A percentile compares a stretch with the other conserved stretches of the same genome.
phyloP scores from a whole-genome alignment of 2,888 invertebrate species.

The Conchocele bisecta region DNA sequence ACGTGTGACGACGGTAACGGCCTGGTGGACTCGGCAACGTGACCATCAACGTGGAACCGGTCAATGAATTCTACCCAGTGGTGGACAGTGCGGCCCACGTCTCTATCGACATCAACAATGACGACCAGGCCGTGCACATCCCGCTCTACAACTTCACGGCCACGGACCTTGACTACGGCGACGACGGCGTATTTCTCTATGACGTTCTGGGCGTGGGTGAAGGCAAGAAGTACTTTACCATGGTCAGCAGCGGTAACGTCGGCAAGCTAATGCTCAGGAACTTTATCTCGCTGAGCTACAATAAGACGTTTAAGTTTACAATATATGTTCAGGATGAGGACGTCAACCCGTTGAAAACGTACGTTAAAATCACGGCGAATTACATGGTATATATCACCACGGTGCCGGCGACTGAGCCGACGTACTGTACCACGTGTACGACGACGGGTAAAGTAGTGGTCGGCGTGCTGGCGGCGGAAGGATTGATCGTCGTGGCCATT shows the following conservation, averaged over 20 bases:
- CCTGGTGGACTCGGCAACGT: conserved; percentile 4
- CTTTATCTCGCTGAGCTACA: conserved; percentile 19
- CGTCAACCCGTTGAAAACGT: not conserved
- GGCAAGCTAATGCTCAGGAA: conserved; percentile 4
- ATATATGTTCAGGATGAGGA: conserved; percentile 26
- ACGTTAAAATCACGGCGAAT: conserved; percentile 14
- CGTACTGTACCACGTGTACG: conserved; percentile 28
- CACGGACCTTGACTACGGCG: conserved; percentile 20
- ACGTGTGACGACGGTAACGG: conserved; percentile 37
- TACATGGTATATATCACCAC: conserved; percentile 15
- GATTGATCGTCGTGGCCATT: not conserved
- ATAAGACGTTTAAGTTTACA: conserved; percentile 29
- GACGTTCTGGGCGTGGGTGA: conserved; percentile 17
- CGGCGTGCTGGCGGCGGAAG: conserved; percentile 3
- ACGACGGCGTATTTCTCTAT: conserved; percentile 21
- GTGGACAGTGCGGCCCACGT: not conserved
- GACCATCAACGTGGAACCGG: conserved; percentile 5
- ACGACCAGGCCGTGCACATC: not conserved
- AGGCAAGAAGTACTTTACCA: conserved; percentile 23
- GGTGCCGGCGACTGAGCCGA: not conserved
- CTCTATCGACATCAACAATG: not conserved
- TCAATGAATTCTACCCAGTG: conserved; percentile 35
- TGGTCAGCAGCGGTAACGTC: not conserved
- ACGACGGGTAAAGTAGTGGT: conserved; percentile 8
- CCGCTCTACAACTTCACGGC: not conserved